Conservation (phyloP, 2,888 invertebrate genomes). For the Scrobipalpa atriplicella region DNA sequence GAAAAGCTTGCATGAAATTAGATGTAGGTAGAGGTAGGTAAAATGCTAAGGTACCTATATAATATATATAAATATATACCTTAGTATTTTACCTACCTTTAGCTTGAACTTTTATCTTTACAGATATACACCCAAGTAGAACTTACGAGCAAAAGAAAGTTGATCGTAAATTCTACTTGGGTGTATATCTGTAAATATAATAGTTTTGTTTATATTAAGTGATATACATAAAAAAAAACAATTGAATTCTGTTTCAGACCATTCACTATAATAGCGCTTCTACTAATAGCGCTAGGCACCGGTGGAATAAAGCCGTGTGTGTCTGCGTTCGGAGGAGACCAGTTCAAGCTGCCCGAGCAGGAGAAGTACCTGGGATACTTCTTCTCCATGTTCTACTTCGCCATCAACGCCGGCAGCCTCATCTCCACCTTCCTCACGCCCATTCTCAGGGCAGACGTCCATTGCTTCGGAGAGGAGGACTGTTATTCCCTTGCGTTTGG, state of each 20-base stretch:
- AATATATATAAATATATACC: no score
- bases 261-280: conserved; percentile 85
- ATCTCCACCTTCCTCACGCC: conserved; percentile 95
- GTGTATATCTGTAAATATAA: no score
- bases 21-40: no score
- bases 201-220: no score
- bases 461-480: conserved; percentile 89
- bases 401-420: conserved; percentile 95
- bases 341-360: conserved; percentile 92
- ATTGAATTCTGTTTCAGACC: conserved; percentile 67
- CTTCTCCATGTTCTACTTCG: conserved; percentile 97
- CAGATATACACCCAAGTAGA: no score
- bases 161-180: no score
- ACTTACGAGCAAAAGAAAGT: no score
- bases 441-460: conserved; percentile 89
- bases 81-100: no score
- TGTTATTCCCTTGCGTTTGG: conserved; percentile 95
- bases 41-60: no score
- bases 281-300: conserved; percentile 93
- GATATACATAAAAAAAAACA: no score
- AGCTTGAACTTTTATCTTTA: no score
- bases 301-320: conserved; percentile 99
- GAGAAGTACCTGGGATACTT: conserved; percentile 90
- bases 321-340: conserved; percentile 97
- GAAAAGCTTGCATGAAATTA: no score